phyloP scores from a whole-genome alignment of 1,140 invertebrate species.

The Drosophila ficusphila region DNA sequence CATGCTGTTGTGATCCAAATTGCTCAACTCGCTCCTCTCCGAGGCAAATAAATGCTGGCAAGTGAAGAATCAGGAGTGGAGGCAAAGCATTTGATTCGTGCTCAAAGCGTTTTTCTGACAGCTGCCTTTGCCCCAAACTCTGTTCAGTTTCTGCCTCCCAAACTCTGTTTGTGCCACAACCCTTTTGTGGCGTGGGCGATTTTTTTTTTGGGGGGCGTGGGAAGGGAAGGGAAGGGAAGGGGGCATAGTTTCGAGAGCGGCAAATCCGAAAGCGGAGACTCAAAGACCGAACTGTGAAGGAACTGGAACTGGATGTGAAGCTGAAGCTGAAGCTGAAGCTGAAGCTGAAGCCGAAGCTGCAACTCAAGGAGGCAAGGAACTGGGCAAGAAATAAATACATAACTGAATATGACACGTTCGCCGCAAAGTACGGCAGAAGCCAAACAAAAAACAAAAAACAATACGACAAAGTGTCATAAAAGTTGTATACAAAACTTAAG shows the following conservation, averaged over 20 bases:
- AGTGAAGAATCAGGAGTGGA: background rate
- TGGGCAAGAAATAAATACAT: constrained; percentile 75
- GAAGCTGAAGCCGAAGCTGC: background rate
- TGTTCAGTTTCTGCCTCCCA: too few relatives aligned
- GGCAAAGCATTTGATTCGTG: constrained; percentile 43
- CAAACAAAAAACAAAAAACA: constrained; percentile 60
- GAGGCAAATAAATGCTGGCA: constrained; percentile 18
- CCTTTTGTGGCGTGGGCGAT: background rate
- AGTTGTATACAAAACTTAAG: constrained; percentile 80
- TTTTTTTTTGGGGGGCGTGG: too few relatives aligned
- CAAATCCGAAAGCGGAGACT: constrained; percentile 73
- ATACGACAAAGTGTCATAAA: constrained; percentile 82
- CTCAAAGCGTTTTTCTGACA: constrained; percentile 61
- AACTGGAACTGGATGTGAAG: constrained; percentile 21
- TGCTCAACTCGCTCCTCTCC: constrained; percentile 15
- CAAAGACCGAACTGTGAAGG: constrained; percentile 45
- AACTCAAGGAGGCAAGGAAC: constrained; percentile 6
- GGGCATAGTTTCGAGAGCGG: constrained; percentile 36
- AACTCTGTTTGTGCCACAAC: background rate
- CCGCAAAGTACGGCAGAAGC: constrained; percentile 66
- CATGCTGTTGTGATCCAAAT: constrained; percentile 17
- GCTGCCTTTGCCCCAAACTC: constrained; percentile 1
- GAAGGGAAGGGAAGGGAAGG: too few relatives aligned
- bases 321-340: constrained; percentile 5
- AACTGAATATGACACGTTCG: constrained; percentile 81